phyloP scores from a whole-genome alignment of 2,113 vertebrate species.

The Brachyhypopomus gauderio region DNA sequence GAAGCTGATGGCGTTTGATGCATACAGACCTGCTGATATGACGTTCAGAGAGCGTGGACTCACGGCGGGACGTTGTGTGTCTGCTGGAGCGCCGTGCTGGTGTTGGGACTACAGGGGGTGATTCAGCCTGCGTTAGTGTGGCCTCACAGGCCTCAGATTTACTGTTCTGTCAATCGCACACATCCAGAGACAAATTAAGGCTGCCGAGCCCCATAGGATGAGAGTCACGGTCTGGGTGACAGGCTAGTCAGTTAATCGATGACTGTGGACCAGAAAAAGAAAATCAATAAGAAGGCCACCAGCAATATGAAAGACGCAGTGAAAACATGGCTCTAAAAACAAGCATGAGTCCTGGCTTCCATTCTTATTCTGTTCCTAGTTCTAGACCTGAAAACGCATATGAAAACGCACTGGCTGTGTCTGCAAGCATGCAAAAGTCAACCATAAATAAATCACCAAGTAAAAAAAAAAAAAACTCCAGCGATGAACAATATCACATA shows the following conservation, averaged over 20 bases:
- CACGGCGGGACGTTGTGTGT: no score
- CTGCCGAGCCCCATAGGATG: background rate
- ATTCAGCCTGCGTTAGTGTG: slow-evolving; percentile 34
- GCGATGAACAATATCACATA: no score
- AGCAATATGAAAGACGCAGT: slow-evolving; percentile 8
- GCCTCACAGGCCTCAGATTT: slow-evolving; percentile 36
- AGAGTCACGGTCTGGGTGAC: slow-evolving; percentile 5
- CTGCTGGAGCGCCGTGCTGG: background rate
- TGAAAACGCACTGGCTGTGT: no score
- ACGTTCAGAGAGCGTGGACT: background rate
- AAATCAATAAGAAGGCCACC: slow-evolving; percentile 50
- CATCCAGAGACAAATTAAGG: slow-evolving; percentile 1
- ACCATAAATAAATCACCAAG: no score
- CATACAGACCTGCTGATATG: background rate
- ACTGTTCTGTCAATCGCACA: slow-evolving; percentile 32
- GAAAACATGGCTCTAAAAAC: slow-evolving; percentile 30
- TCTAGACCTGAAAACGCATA: no score
- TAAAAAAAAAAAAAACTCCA: no score
- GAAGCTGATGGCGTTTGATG: background rate
- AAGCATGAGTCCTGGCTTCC: slow-evolving; percentile 36
- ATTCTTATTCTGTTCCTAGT: background rate
- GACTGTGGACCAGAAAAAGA: slow-evolving; percentile 53
- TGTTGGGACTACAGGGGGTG: background rate
- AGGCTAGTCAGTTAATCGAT: slow-evolving; percentile 41
- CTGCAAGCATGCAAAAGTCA: no score